Base-by-base conservation (phyloP, 2,888 invertebrate genomes). In the Aspidapion aeneum region DNA sequence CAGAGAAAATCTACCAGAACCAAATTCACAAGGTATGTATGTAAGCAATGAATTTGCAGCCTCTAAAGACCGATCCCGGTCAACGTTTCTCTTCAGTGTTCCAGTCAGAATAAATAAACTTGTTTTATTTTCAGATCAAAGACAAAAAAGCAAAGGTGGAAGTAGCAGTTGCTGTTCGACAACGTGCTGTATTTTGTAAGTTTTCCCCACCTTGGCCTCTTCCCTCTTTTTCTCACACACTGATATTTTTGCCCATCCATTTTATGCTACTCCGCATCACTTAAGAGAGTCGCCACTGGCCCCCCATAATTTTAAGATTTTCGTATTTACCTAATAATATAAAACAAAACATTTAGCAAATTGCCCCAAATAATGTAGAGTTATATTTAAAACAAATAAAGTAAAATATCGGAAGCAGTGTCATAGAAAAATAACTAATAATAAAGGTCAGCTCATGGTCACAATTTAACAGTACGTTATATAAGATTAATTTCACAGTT, bases 1-100 rank as follows among this genome's bases (percentile, higher is more conserved):
- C 74, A 89, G 98, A 84, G 99, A 99, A 84, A 98, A 96, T 82
- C 86, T 99, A 82, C 98, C 98, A 77, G 98, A 98, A 86, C 98
- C 98, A 77, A 98, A 98, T 85, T 95, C 94, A 76, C 94, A 94
- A 87, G 94, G 94, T 94, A 82, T 77, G 62, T 65, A 58, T 22
- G 9, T 48, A 9, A 48, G 49, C n/a, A 9, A 48, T 48, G 49
- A 48, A n/a, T 48, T n/a, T n/a, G n/a, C n/a, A n/a, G n/a, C n/a
- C n/a, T n/a, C n/a, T n/a, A n/a, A n/a, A n/a, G n/a, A n/a, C n/a
- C n/a, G n/a, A n/a, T n/a, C n/a, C n/a, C n/a, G n/a, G n/a, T n/a
- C n/a, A n/a, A n/a, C n/a, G n/a, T n/a, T n/a, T n/a, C n/a, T n/a
- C n/a, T n/a, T n/a, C n/a, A n/a, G n/a, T n/a, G n/a, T n/a, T n/a